Percentiles rank a stretch among this genome's conserved stretches.
These are phyloP conservation scores for Carcharodon carcharias DNA, from an alignment of 2,797 vertebrate species.

Conservation along the genomic window DNA sequence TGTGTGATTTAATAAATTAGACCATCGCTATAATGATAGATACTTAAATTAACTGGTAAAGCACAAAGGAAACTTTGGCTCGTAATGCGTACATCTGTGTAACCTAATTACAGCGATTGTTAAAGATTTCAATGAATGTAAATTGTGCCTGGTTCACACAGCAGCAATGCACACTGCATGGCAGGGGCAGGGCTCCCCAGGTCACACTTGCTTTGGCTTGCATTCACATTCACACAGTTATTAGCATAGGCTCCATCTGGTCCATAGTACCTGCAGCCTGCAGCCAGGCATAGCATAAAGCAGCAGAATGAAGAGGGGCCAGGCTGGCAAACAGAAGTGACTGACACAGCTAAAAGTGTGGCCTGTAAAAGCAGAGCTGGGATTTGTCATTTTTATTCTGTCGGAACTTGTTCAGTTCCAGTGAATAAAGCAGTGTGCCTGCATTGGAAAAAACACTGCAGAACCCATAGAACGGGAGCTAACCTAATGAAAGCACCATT, in stretches of 20 bases:
- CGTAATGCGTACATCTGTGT: conserved; percentile 38
- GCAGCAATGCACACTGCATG: conserved; percentile 45
- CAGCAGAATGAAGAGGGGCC: conserved; percentile 17
- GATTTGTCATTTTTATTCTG: background rate
- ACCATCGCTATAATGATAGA: conserved; percentile 39
- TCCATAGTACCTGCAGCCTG: conserved; percentile 43
- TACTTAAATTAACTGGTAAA: conserved; percentile 36
- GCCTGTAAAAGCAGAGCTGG: conserved; percentile 23
- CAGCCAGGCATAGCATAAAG: conserved; percentile 16
- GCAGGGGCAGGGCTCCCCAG: conserved; percentile 45
- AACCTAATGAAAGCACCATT: background rate
- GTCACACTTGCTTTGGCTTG: conserved; percentile 52
- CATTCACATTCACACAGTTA: conserved; percentile 52
- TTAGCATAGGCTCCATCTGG: conserved; percentile 62
- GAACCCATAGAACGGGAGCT: background rate
- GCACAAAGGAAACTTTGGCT: conserved; percentile 38
- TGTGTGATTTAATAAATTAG: conserved; percentile 37
- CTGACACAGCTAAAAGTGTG: conserved; percentile 1
- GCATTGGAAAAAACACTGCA: background rate
- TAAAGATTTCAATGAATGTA: conserved; percentile 38
- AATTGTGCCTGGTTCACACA: conserved; percentile 47
- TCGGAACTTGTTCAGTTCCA: background rate
- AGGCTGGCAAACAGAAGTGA: conserved; percentile 21
- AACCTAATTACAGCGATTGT: conserved; percentile 42
- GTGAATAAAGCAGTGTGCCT: background rate